Conservation (phyloP, 2,113 vertebrate genomes). For the Halichoeres trimaculatus region DNA sequence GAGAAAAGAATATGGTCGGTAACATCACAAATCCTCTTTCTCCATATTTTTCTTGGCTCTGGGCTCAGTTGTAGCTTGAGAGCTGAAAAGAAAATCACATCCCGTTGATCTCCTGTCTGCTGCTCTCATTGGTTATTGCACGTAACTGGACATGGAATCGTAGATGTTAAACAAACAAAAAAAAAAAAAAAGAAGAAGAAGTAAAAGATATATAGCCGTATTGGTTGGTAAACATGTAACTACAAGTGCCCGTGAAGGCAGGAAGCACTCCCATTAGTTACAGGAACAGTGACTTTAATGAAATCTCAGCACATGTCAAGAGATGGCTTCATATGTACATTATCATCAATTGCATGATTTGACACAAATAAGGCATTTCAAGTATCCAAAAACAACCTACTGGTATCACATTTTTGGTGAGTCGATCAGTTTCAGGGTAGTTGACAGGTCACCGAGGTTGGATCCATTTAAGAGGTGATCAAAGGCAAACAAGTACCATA, state of each 20-base stretch:
- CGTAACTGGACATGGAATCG: too few species aligned
- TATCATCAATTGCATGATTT: constrained; percentile 61
- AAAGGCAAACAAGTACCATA: constrained; percentile 63
- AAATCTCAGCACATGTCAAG: constrained; percentile 67
- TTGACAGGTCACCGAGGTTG: constrained; percentile 36
- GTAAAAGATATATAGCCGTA: too few species aligned
- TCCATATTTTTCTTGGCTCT: too few species aligned
- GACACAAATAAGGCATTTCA: constrained; percentile 83
- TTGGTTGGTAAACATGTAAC: too few species aligned
- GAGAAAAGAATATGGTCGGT: too few species aligned
- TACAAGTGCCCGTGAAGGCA: background rate
- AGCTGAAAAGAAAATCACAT: too few species aligned
- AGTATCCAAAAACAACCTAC: constrained; percentile 72
- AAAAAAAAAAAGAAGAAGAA: too few species aligned
- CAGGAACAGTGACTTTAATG: constrained; percentile 75
- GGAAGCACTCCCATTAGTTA: constrained; percentile 35
- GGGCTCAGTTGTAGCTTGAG: too few species aligned
- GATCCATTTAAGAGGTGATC: constrained; percentile 56
- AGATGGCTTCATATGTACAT: constrained; percentile 71
- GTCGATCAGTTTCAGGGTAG: constrained; percentile 52
- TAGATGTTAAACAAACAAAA: too few species aligned
- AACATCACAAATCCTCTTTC: too few species aligned
- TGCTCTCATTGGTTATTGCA: too few species aligned
- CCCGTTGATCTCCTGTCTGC: too few species aligned
- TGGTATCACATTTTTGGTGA: constrained; percentile 69